A percentile compares a stretch with the other conserved stretches of the same genome.
These are phyloP conservation scores for Cotesia typhae DNA, from an alignment of 1,140 invertebrate genomes.

Conservation along the genomic window DNA sequence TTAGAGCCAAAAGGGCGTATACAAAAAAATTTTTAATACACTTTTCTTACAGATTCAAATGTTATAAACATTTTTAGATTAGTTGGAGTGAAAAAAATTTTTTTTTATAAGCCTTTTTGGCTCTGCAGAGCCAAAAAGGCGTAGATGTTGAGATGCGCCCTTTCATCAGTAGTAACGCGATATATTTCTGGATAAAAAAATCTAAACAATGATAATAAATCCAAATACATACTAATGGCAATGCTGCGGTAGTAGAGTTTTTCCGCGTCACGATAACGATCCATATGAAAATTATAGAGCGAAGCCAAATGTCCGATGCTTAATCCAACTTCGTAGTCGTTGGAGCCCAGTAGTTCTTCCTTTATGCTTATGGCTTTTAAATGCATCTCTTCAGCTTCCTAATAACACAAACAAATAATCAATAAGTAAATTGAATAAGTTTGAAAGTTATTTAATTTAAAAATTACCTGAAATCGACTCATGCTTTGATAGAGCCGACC, in stretches of 20 bases:
- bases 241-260: conserved; percentile 87
- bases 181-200: too few species aligned
- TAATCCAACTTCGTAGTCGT: conserved; percentile 92
- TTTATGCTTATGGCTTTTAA: conserved; percentile 90
- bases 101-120: too few species aligned
- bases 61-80: too few species aligned
- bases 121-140: too few species aligned
- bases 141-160: too few species aligned
- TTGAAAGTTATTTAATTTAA: neutral
- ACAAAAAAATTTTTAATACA: too few species aligned
- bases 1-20: too few species aligned
- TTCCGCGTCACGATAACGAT: conserved; percentile 84
- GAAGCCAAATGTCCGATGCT: conserved; percentile 92
- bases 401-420: conserved; percentile 37
- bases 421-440: conserved; percentile 10
- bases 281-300: conserved; percentile 94
- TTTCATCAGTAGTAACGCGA: too few species aligned
- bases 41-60: too few species aligned
- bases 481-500: conserved; percentile 92
- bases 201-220: neutral
- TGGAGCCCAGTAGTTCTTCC: conserved; percentile 82
- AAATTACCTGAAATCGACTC: conserved; percentile 77
- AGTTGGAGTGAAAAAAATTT: too few species aligned
- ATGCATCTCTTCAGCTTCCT: conserved; percentile 91
- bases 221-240: conserved; percentile 76